Evolutionary conservation across 92 coral and sea anemone genomes (phyloP), one percentile per base, ranked within the genome.

Genomic region (Desmophyllum pertusum): DNA sequence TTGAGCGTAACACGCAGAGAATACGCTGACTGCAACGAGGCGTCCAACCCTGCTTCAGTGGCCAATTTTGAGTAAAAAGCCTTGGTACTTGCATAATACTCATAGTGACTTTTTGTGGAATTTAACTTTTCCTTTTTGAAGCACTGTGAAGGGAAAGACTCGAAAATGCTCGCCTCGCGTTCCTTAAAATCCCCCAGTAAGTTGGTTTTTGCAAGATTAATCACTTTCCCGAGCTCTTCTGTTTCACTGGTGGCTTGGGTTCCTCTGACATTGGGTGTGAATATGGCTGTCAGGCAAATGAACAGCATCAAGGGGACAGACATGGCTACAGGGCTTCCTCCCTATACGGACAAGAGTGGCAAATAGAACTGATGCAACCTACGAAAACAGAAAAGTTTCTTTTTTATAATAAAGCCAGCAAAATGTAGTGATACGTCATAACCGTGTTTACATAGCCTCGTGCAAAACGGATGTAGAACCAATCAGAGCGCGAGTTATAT

Each of bases 51-150:
- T 4, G 89, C 66, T 10, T 67, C 43, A 23, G 89, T 40, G 18
- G 89, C 75, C 25, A 85, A 35, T 50, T 68, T 66, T 30, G 67
- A 59, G 35, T 53, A 77, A n/a, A 85, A 69, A 18, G 53, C n/a
- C 33, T n/a, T 76, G 10, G 84, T 85, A 64, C 35, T 66, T 62
- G 25, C 10, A 74, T 85, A 77, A 68, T 53, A 85, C 0, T 65
- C 10, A 35, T 77, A 73, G 8, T 59, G 71, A 41, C 76, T 85
- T 3, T 10, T 38, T 19, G 67, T 1, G 2, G 71, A 59, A 19
- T 64, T 27, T 4, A 18, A 33, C 13, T 52, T 17, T 0, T 70
- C 8, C 46, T 72, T 83, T 8, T 51, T 13, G 13, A 50, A 6
- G 55, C 55, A 50, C 18, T 50, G 3, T 50, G 55, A 21, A 0